These are phyloP conservation scores for Harpagus bidentatus DNA, from an alignment of 2,113 vertebrate species.

Conservation along the genomic window DNA sequence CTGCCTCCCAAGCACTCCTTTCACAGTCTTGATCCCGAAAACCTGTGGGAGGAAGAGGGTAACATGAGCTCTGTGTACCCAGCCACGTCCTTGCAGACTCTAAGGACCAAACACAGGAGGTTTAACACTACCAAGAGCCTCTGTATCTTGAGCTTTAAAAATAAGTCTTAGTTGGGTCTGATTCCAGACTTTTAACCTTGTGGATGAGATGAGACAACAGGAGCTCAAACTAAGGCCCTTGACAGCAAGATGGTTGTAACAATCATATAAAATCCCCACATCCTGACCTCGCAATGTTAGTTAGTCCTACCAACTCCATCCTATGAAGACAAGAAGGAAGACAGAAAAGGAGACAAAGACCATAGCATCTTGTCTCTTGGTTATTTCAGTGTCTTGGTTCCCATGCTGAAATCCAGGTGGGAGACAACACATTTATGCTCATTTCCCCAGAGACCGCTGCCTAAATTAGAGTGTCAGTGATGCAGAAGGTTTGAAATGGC, in stretches of 20 bases:
- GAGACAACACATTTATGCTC: neutral
- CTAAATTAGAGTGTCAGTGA: neutral
- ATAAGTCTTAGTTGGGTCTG: neutral
- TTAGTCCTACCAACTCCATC: neutral
- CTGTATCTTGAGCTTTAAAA: neutral
- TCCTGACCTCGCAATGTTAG: neutral
- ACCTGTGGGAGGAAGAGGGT: neutral
- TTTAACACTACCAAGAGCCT: neutral
- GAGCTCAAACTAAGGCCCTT: neutral
- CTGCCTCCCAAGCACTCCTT: neutral
- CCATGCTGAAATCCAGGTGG: neutral
- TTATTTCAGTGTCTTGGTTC: neutral
- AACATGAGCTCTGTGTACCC: accelerated
- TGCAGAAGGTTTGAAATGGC: neutral
- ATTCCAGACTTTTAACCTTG: neutral
- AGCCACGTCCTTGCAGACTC: neutral
- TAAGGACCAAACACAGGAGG: neutral
- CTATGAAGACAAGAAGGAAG: neutral
- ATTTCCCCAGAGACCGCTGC: neutral
- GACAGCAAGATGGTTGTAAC: neutral
- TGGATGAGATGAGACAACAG: neutral
- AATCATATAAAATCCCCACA: neutral
- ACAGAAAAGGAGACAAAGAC: neutral
- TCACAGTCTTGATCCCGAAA: neutral
- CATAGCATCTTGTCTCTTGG: neutral